phyloP scores from a whole-genome alignment of 2,888 invertebrate species.

The Agonum fuliginosum region DNA sequence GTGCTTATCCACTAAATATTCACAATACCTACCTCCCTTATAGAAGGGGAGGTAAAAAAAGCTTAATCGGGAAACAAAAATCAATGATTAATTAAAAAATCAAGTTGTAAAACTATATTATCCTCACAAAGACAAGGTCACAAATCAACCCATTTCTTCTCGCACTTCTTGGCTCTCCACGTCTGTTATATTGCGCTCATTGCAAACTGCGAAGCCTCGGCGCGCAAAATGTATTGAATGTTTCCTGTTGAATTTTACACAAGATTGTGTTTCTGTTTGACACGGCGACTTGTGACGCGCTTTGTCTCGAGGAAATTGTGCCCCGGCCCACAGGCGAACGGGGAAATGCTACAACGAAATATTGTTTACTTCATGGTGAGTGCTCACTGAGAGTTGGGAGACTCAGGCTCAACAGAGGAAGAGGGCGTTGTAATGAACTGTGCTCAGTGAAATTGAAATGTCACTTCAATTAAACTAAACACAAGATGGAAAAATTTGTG shows the following conservation, averaged over 20 bases:
- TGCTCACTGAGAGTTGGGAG: too few relatives aligned
- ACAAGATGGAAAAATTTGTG: background rate
- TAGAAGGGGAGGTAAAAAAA: too few relatives aligned
- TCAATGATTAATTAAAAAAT: too few relatives aligned
- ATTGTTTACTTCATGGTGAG: background rate
- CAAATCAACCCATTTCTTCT: too few relatives aligned
- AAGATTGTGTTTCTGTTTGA: constrained; percentile 54
- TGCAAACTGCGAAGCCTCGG: constrained; percentile 17
- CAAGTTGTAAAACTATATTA: too few relatives aligned
- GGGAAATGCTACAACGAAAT: constrained; percentile 21
- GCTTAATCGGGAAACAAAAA: too few relatives aligned
- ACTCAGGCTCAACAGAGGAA: background rate
- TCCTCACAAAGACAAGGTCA: too few relatives aligned
- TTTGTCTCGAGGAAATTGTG: constrained; percentile 52
- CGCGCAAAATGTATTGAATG: constrained; percentile 53
- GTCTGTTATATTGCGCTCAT: background rate
- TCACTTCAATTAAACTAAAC: constrained; percentile 36
- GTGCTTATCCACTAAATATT: too few relatives aligned
- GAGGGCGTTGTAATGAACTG: constrained; percentile 22
- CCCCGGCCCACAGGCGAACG: background rate
- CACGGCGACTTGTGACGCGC: constrained; percentile 44
- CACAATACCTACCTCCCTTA: too few relatives aligned
- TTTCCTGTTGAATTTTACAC: constrained; percentile 56
- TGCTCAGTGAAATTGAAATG: constrained; percentile 26
- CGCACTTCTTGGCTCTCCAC: background rate